Percentiles rank a stretch among this genome's conserved stretches.
phyloP scores from a whole-genome alignment of 1,140 invertebrate genomes.

The Meloidogyne exigua region DNA sequence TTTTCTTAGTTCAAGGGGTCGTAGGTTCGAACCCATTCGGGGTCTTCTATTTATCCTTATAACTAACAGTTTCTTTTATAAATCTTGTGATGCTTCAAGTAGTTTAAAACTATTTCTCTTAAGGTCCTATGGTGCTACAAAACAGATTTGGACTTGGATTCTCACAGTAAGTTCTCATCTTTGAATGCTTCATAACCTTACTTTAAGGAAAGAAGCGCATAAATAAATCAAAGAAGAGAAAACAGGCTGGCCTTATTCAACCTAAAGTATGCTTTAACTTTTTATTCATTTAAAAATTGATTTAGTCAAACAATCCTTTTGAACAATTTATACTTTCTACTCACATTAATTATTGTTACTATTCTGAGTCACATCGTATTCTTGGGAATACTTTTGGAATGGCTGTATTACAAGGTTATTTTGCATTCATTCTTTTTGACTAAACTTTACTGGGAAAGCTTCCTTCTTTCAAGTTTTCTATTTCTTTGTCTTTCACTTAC shows the following conservation, averaged over 20 bases:
- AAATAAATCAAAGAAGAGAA: conserved; percentile 83
- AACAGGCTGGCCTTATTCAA: conserved; percentile 78
- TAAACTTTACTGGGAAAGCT: too few species aligned
- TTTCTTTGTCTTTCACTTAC: too few species aligned
- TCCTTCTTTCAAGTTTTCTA: too few species aligned
- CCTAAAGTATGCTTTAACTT: conserved; percentile 65
- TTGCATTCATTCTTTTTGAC: too few species aligned
- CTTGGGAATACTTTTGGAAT: conserved; percentile 96
- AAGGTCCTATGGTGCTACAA: conserved; percentile 91
- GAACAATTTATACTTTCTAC: conserved; percentile 93
- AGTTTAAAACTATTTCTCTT: too few species aligned
- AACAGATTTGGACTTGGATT: conserved; percentile 88
- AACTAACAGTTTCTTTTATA: neutral
- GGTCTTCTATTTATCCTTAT: neutral
- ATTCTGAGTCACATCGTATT: conserved; percentile 93
- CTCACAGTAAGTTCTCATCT: conserved; percentile 69
- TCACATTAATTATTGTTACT: conserved; percentile 94
- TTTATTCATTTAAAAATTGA: conserved; percentile 10
- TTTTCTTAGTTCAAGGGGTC: neutral
- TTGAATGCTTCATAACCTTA: neutral
- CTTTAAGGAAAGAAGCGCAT: conserved; percentile 78
- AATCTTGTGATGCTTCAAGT: conserved; percentile 95
- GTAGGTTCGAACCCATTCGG: neutral
- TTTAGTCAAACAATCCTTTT: conserved; percentile 91
- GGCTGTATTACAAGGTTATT: conserved; percentile 81